Conservation (phyloP, 2,888 invertebrate genomes). For the Rotaria macrura region DNA sequence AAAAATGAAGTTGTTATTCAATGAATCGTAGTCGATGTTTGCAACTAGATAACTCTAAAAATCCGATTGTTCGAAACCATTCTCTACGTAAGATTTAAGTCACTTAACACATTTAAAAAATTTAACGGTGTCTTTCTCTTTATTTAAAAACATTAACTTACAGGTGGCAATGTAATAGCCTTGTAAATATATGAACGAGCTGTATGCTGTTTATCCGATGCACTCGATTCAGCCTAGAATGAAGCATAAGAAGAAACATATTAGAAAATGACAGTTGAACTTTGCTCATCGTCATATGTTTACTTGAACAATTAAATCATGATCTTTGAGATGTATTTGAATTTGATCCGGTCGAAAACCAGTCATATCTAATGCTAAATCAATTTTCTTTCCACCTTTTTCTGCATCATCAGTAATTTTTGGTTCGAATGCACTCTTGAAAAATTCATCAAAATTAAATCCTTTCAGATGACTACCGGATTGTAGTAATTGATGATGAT, state of each 20-base stretch:
- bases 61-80: too few relatives aligned
- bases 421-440: slow-evolving; percentile 1
- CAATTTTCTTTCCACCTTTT: slow-evolving; percentile 1
- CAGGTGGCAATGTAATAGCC: background rate
- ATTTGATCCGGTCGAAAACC: slow-evolving; percentile 1
- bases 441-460: slow-evolving; percentile 15
- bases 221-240: background rate
- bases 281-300: too few relatives aligned
- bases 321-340: slow-evolving; percentile 20
- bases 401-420: background rate
- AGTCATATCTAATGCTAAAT: background rate
- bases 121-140: too few relatives aligned
- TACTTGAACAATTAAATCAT: slow-evolving; percentile 5
- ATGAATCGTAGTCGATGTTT: too few relatives aligned
- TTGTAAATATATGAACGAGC: slow-evolving; percentile 11
- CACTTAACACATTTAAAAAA: too few relatives aligned
- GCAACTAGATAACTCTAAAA: too few relatives aligned
- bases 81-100: too few relatives aligned
- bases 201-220: background rate
- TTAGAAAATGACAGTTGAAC: too few relatives aligned
- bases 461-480: background rate
- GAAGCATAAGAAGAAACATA: background rate
- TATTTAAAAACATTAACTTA: background rate
- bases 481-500: slow-evolving; percentile 10
- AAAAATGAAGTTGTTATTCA: too few relatives aligned